Evolutionary conservation across 2,113 vertebrate species (phyloP), one percentile per base, ranked within the genome.

Genomic region (Monopterus albus): DNA sequence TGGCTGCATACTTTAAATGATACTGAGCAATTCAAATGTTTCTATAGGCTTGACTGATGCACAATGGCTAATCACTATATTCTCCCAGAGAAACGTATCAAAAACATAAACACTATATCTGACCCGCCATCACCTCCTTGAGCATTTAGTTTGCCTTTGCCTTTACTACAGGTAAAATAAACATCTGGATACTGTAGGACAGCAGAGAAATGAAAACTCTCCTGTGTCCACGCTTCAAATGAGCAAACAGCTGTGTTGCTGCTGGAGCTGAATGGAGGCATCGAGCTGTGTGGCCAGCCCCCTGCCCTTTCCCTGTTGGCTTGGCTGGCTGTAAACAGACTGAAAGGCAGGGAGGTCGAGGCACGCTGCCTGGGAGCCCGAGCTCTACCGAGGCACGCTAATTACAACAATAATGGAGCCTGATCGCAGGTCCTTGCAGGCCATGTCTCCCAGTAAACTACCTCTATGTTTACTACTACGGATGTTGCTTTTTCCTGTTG

Each of bases 381-480:
- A 50, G 81, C 83, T 81, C 82, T 78, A 42, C 66, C 25, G 67
- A 78, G 83, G 82, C 75, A 33, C 55, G 38, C 87, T 92, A 92
- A 92, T 92, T 91, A 90, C 88, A 89, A 90, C 88, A 90, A 89
- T 91, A 91, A 89, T 88, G 88, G 87, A 85, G 86, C 76, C 72
- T 87, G 88, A 88, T 87, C 72, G 80, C 75, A 77, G 86, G 87
- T 89, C 87, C 83, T 67, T 2, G 14, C 82, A 87, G 88, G 83
- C 88, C 86, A 85, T 11, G 75, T 84, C 80, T 85, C 80, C 72
- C 82, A 66, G 79, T 81, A 78, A 88, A 84, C 68, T 31, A 72
- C 78, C 72, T 82, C 79, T 67, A 65, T 66, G 87, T 71, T 57
- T 57, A 67, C 78, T 59, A 43, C 81, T 67, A 63, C 72, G 53